Conservation (phyloP, 2,113 vertebrate genomes). For the Ptilonorhynchus violaceus region DNA sequence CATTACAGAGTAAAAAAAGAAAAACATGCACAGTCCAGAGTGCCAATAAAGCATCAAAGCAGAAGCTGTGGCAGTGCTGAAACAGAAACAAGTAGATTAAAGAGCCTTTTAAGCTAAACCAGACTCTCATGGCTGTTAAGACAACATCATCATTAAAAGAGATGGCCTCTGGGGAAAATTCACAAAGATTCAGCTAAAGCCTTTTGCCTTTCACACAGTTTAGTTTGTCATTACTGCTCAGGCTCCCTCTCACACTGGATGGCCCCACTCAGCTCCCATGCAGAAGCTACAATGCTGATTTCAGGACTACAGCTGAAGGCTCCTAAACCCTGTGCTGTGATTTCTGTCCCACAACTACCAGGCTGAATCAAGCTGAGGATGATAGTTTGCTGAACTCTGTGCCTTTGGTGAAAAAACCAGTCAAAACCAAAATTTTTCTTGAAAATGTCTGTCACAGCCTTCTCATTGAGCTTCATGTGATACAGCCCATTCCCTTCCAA, state of each 20-base stretch:
- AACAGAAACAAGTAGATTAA: background rate
- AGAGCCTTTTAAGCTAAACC: constrained; percentile 17
- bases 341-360: background rate
- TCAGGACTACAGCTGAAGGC: background rate
- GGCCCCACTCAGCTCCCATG: background rate
- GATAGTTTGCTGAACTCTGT: background rate
- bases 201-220: background rate
- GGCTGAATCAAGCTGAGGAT: background rate
- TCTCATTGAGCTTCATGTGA: background rate
- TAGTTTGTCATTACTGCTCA: background rate
- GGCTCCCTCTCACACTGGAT: background rate
- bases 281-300: background rate
- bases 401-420: background rate
- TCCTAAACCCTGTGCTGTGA: background rate
- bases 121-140: background rate
- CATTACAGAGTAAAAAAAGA: background rate
- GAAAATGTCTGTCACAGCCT: background rate
- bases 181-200: background rate
- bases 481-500: background rate
- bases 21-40: background rate
- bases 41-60: background rate
- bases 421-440: background rate
- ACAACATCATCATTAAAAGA: background rate
- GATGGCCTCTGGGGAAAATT: background rate
- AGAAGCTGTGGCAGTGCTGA: background rate